A percentile compares a stretch with the other conserved stretches of the same genome.
phyloP scores from a whole-genome alignment of 2,113 vertebrate species.

The Ophthalmotilapia sp. region DNA sequence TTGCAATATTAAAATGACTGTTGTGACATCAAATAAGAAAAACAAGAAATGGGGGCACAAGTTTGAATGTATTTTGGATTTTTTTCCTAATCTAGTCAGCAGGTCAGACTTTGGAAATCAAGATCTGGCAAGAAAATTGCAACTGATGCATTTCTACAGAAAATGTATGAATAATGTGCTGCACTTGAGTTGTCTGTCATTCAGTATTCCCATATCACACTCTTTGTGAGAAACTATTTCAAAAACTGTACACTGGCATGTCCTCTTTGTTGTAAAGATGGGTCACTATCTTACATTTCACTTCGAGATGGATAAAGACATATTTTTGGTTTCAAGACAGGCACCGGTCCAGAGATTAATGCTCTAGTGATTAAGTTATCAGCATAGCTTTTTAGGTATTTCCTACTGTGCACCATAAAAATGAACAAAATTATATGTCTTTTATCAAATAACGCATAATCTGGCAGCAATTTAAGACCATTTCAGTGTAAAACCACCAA shows the following conservation, averaged over 20 bases:
- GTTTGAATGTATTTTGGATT: background rate
- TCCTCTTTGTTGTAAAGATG: background rate
- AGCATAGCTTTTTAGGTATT: background rate
- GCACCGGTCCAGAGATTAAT: background rate
- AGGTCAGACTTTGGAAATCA: background rate
- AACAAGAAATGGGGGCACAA: background rate
- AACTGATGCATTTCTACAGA: background rate
- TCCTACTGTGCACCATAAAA: background rate
- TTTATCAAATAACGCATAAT: background rate
- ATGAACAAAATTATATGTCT: background rate
- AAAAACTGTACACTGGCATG: background rate
- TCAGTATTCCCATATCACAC: background rate
- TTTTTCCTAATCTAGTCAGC: background rate
- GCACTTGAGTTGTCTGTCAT: background rate
- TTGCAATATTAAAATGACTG: background rate
- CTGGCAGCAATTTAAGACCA: background rate
- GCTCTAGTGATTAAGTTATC: background rate
- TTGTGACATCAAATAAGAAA: background rate
- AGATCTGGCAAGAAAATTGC: background rate
- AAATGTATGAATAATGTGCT: background rate
- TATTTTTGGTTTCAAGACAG: background rate
- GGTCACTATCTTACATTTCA: background rate
- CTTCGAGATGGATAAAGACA: background rate
- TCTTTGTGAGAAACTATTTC: background rate
- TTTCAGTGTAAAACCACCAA: background rate